Evolutionary conservation across 2,888 invertebrate species (phyloP).

Genomic region (Tetranychus piercei): DNA sequence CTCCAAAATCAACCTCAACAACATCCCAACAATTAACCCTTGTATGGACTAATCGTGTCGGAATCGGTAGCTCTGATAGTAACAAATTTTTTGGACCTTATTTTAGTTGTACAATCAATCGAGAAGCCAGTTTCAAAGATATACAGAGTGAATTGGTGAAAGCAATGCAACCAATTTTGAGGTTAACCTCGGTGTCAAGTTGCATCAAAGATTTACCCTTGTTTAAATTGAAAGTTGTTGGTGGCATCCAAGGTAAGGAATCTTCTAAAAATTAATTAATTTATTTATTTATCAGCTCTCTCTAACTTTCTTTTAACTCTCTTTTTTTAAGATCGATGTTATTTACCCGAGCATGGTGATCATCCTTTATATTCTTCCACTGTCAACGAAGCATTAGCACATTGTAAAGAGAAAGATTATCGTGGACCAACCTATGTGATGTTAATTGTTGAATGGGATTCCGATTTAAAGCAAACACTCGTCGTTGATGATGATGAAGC

Average conservation of each 20-base stretch:
- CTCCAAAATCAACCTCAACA: neutral
- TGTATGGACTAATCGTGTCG: slow-evolving; percentile 24
- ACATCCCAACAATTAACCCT: slow-evolving; percentile 21
- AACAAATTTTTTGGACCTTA: slow-evolving; percentile 49
- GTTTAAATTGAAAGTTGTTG: slow-evolving; percentile 56
- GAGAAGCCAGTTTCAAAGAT: slow-evolving; percentile 69
- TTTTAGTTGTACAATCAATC: slow-evolving; percentile 68
- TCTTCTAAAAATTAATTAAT: slow-evolving; percentile 5
- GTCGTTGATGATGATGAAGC: slow-evolving; percentile 17
- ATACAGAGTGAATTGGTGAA: slow-evolving; percentile 70
- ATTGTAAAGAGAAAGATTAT: slow-evolving; percentile 40
- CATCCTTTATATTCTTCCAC: slow-evolving; percentile 80
- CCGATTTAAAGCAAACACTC: slow-evolving; percentile 14
- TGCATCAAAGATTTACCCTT: slow-evolving; percentile 35
- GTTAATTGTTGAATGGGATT: slow-evolving; percentile 60
- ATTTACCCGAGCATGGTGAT: slow-evolving; percentile 43
- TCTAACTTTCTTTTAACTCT: neutral
- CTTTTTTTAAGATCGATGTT: neutral
- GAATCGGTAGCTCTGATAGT: slow-evolving; percentile 5
- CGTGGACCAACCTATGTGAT: slow-evolving; percentile 65
- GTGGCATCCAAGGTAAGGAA: slow-evolving; percentile 30
- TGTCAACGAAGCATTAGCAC: slow-evolving; percentile 66
- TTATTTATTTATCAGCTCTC: neutral
- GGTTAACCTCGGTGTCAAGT: slow-evolving; percentile 15
- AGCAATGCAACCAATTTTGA: slow-evolving; percentile 45